Evolutionary conservation across 2,797 vertebrate genomes (phyloP).

Genomic region (Molothrus ater): DNA sequence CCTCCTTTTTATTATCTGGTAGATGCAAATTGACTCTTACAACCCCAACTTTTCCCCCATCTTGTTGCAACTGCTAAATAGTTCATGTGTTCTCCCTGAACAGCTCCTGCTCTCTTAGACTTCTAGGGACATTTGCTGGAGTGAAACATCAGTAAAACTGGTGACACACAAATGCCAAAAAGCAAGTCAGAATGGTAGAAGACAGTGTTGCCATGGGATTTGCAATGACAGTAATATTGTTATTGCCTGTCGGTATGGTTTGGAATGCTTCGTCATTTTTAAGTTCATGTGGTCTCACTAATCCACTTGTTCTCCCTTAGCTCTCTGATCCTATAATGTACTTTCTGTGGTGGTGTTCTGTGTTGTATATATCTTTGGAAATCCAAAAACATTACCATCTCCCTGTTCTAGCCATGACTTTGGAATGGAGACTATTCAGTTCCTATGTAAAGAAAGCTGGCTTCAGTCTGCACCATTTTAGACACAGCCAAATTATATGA

Average conservation of each 20-base stretch:
- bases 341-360: neutral
- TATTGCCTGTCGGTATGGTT: neutral
- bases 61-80: neutral
- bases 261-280: neutral
- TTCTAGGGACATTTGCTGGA: neutral
- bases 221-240: neutral
- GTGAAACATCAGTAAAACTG: neutral
- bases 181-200: neutral
- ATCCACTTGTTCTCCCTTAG: constrained; percentile 2
- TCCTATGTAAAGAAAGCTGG: neutral
- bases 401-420: neutral
- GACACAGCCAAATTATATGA: neutral
- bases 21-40: neutral
- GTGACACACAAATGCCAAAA: neutral
- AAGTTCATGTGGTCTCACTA: neutral
- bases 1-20: neutral
- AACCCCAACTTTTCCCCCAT: neutral
- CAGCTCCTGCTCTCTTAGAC: neutral
- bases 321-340: neutral
- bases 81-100: neutral
- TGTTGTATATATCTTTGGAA: neutral
- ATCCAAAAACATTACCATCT: neutral
- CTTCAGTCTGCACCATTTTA: neutral
- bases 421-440: neutral
- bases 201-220: neutral